Conservation (phyloP, 2,113 vertebrate species). For the Ibidorhyncha struthersii region DNA sequence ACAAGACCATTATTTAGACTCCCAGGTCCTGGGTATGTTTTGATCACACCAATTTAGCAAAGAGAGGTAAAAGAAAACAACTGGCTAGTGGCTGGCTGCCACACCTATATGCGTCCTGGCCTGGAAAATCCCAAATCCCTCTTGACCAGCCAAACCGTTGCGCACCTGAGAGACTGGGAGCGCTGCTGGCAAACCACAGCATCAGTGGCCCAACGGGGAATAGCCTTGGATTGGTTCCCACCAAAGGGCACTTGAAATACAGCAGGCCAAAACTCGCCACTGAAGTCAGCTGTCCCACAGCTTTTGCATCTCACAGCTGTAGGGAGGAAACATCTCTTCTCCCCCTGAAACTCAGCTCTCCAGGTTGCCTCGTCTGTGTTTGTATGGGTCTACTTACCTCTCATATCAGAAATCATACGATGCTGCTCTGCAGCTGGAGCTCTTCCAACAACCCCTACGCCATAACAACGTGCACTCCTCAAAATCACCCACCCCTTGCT, state of each 20-base stretch:
- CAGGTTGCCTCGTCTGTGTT: rapidly evolving
- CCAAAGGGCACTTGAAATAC: background rate
- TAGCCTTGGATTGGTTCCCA: background rate
- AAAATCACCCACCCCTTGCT: background rate
- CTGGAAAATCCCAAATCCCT: background rate
- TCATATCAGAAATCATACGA: background rate
- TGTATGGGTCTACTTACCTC: rapidly evolving
- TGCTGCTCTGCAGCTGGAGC: background rate
- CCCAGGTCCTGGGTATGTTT: constrained; percentile 61
- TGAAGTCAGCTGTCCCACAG: background rate
- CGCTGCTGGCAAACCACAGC: background rate
- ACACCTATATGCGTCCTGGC: background rate
- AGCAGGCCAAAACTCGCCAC: background rate
- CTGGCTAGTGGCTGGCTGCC: background rate
- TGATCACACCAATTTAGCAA: constrained; percentile 72
- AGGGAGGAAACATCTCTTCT: background rate
- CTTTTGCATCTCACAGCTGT: rapidly evolving
- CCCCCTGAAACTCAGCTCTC: background rate
- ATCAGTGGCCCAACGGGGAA: background rate
- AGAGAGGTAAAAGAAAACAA: constrained; percentile 51
- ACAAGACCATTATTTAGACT: constrained; percentile 75
- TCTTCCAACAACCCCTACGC: background rate
- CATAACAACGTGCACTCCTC: rapidly evolving
- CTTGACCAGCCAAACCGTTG: background rate
- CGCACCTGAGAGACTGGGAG: background rate